Evolutionary conservation across 2,113 vertebrate genomes (phyloP).

Genomic region (Cinclus mexicanus): DNA sequence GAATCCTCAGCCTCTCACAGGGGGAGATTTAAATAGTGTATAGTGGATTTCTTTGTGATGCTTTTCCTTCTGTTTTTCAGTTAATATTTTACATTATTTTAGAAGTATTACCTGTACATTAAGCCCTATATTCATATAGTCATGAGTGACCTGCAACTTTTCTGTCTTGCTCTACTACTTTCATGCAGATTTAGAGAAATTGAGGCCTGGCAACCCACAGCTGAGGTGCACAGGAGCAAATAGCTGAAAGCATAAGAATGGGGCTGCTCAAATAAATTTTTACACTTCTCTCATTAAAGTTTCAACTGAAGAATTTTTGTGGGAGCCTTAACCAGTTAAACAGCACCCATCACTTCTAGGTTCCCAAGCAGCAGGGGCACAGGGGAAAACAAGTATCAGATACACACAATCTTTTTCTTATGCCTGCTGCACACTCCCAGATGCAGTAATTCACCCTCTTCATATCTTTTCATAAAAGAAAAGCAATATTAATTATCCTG

Average conservation of each 20-base stretch:
- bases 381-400: background rate
- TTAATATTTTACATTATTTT: conserved; percentile 40
- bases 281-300: conserved; percentile 48
- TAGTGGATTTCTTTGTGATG: conserved; percentile 25
- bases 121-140: conserved; percentile 25
- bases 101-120: conserved; percentile 6
- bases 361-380: background rate
- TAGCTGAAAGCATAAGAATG: background rate
- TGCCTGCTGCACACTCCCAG: background rate
- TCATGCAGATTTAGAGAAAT: conserved; percentile 20
- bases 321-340: conserved; percentile 11
- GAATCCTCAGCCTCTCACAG: background rate
- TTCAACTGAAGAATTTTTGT: conserved; percentile 57
- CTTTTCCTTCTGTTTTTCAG: background rate
- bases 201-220: background rate
- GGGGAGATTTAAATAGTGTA: conserved; percentile 38
- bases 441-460: background rate
- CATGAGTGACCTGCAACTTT: background rate
- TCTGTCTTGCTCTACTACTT: conserved; percentile 5
- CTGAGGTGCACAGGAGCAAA: background rate
- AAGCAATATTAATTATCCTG: background rate
- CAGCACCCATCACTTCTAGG: background rate
- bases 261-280: background rate
- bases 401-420: background rate
- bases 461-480: background rate